Conservation (phyloP, 2,888 invertebrate species). For the Pristionchus japonicus region DNA sequence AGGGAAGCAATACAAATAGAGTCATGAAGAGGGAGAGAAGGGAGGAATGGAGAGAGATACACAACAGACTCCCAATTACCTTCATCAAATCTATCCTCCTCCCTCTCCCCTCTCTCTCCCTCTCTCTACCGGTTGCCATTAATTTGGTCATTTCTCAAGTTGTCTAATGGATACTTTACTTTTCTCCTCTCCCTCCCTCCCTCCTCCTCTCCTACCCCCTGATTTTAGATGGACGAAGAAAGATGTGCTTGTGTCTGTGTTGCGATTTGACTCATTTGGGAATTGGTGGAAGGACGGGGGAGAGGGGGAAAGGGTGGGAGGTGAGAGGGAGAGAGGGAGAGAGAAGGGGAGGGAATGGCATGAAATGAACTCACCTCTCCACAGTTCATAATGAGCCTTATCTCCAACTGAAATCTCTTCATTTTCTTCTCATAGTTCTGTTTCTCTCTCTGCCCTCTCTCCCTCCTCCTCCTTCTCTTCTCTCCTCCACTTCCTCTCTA, state of each 20-base stretch:
- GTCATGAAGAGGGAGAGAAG: neutral
- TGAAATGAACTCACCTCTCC: neutral
- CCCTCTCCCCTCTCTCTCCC: neutral
- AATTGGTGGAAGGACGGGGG: neutral
- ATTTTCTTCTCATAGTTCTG: neutral
- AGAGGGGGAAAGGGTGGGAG: neutral
- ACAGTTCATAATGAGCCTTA: constrained; percentile 8
- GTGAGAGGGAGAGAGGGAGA: neutral
- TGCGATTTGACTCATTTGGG: neutral
- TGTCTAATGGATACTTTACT: constrained; percentile 6
- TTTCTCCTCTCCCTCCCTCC: constrained; percentile 7
- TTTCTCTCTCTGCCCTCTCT: too few relatives aligned
- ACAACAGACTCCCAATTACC: neutral
- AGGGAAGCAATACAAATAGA: neutral
- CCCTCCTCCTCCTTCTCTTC: too few relatives aligned
- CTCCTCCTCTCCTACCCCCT: neutral
- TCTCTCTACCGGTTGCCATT: neutral
- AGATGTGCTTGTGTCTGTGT: neutral
- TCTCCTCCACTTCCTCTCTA: neutral
- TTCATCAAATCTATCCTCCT: neutral
- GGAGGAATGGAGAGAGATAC: neutral
- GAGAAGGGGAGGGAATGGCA: neutral
- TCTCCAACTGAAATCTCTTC: neutral
- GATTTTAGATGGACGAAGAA: neutral
- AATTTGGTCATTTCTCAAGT: constrained; percentile 17